Conservation (phyloP, 2,888 invertebrate genomes). For the Amblyjoppa fuscipennis region DNA sequence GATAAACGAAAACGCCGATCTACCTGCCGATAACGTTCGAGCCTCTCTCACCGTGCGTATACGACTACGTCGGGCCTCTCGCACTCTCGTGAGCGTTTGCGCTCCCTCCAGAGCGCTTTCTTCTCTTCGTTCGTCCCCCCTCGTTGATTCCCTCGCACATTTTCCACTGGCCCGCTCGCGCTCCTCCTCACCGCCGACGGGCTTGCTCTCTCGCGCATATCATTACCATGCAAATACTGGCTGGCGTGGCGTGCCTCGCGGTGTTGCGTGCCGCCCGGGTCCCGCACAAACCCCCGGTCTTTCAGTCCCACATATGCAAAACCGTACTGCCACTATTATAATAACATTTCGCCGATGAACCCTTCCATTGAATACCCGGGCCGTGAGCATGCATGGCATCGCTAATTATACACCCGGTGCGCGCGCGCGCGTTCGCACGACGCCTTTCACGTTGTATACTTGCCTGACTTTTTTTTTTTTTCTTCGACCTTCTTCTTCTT, state of each 20-base stretch:
- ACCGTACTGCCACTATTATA: conserved; percentile 81
- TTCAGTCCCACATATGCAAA: conserved; percentile 80
- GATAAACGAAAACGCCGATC: conserved; percentile 54
- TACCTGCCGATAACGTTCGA: conserved; percentile 41
- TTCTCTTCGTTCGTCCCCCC: conserved; percentile 44
- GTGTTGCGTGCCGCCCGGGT: conserved; percentile 69
- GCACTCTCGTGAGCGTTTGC: conserved; percentile 25
- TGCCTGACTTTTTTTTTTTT: conserved; percentile 54
- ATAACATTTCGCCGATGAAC: conserved; percentile 84
- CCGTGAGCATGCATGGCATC: conserved; percentile 79
- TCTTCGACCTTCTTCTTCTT: conserved; percentile 55
- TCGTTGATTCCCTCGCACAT: conserved; percentile 55
- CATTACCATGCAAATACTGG: conserved; percentile 82
- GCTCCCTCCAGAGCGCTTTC: conserved; percentile 8
- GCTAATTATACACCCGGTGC: conserved; percentile 80
- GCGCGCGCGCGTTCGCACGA: conserved; percentile 66
- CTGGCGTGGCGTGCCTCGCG: conserved; percentile 61
- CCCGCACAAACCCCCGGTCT: conserved; percentile 32
- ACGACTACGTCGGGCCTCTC: not conserved
- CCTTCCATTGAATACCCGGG: conserved; percentile 80
- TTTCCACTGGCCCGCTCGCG: conserved; percentile 39
- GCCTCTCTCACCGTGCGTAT: conserved; percentile 32
- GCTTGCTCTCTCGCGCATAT: conserved; percentile 77
- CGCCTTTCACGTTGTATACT: conserved; percentile 62
- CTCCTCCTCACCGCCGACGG: not conserved